Percentiles rank a stretch among this genome's conserved stretches.
Evolutionary conservation across 2,113 vertebrate species (phyloP).

Genomic region (Amblyornis subalaris): DNA sequence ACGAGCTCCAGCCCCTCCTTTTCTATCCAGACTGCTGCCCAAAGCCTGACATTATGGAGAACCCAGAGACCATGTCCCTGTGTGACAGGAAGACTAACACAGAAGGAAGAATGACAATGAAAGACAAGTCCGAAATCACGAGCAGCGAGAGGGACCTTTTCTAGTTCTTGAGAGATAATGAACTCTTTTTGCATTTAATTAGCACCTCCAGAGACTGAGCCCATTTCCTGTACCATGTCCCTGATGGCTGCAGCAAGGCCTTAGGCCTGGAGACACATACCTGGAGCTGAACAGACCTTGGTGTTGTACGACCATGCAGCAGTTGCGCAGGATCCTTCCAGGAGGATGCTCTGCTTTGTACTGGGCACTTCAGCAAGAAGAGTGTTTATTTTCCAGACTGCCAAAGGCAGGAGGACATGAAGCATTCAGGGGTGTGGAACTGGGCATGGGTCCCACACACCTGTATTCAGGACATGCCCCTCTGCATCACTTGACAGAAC

Average conservation of each 20-base stretch:
- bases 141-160: not conserved
- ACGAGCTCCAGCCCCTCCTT: not conserved
- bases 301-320: rapidly evolving
- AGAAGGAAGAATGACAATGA: not conserved
- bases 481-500: rapidly evolving
- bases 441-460: rapidly evolving
- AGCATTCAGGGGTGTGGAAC: not conserved
- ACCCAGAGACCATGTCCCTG: rapidly evolving
- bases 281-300: not conserved
- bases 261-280: not conserved
- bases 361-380: not conserved
- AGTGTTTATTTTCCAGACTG: not conserved
- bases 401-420: not conserved
- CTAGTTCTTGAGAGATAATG: not conserved
- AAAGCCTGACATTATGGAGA: not conserved
- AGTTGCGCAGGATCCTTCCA: rapidly evolving
- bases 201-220: not conserved
- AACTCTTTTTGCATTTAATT: not conserved
- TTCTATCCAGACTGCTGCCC: not conserved
- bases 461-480: not conserved
- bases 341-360: not conserved
- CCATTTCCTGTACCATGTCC: not conserved
- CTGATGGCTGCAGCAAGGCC: not conserved
- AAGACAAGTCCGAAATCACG: not conserved
- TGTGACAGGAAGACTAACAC: not conserved